A percentile compares a stretch with the other conserved stretches of the same genome.
Conservation (phyloP, 2,888 invertebrate genomes). For the Hartigia nigra region DNA sequence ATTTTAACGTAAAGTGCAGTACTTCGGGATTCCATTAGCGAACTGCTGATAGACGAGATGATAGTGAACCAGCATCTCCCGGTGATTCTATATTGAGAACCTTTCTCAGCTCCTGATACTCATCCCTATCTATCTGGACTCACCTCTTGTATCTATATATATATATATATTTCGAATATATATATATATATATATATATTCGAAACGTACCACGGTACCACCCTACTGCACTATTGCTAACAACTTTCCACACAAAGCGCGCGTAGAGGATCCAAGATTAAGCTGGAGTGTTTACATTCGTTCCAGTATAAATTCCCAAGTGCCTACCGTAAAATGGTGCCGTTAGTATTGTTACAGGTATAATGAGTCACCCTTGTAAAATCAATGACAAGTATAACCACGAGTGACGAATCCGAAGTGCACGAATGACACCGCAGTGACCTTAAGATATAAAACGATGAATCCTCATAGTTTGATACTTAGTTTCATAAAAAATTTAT, state of each 20-base stretch:
- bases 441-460: neutral
- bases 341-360: neutral
- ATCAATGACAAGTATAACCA: neutral
- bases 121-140: neutral
- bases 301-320: neutral
- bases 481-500: neutral
- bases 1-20: conserved; percentile 3
- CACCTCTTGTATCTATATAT: neutral
- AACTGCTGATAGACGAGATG: conserved; percentile 5
- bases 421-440: neutral
- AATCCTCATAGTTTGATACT: neutral
- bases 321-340: neutral
- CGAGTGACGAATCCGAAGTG: neutral
- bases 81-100: neutral
- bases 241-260: neutral
- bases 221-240: neutral
- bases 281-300: neutral
- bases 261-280: neutral
- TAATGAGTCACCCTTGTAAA: neutral
- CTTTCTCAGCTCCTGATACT: neutral
- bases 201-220: neutral
- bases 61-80: conserved; percentile 1
- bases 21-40: conserved; percentile 7
- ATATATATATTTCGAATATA: neutral
- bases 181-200: neutral